Conservation (phyloP, 2,113 vertebrate genomes). For the Drymodes brunneopygia region DNA sequence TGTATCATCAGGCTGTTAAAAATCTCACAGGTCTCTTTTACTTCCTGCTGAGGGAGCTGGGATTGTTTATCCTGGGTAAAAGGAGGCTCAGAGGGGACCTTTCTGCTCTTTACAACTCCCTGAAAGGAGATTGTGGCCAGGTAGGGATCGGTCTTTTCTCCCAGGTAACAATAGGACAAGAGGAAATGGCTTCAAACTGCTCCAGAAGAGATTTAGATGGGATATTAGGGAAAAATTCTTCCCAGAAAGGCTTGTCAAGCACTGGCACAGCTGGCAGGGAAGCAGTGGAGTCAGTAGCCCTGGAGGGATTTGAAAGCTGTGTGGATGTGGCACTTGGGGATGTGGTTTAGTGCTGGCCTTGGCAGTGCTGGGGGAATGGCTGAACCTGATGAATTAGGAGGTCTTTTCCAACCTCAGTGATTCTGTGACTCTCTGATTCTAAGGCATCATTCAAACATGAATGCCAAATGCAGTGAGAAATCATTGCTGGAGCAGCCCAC, state of each 20-base stretch:
- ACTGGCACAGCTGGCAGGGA: neutral
- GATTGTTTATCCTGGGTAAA: neutral
- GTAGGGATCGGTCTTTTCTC: neutral
- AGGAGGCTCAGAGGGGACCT: neutral
- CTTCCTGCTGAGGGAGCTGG: neutral
- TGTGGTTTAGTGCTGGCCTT: neutral
- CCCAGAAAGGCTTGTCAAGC: neutral
- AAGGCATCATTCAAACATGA: rapidly evolving
- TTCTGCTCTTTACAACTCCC: neutral
- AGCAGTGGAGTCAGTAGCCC: neutral
- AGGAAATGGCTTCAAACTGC: neutral
- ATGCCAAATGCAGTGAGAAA: neutral
- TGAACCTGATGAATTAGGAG: neutral
- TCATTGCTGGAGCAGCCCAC: neutral
- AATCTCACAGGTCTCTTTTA: neutral
- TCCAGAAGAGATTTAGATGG: neutral
- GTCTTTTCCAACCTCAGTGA: neutral
- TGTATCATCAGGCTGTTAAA: neutral
- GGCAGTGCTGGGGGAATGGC: neutral
- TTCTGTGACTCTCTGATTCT: neutral
- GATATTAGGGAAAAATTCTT: neutral
- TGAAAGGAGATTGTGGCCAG: neutral
- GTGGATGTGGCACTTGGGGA: neutral
- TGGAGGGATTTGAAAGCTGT: neutral
- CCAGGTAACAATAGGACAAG: neutral